Percentiles rank a stretch among this genome's conserved stretches.
phyloP scores from a whole-genome alignment of 2,113 vertebrate species.

The Anas platyrhynchos region DNA sequence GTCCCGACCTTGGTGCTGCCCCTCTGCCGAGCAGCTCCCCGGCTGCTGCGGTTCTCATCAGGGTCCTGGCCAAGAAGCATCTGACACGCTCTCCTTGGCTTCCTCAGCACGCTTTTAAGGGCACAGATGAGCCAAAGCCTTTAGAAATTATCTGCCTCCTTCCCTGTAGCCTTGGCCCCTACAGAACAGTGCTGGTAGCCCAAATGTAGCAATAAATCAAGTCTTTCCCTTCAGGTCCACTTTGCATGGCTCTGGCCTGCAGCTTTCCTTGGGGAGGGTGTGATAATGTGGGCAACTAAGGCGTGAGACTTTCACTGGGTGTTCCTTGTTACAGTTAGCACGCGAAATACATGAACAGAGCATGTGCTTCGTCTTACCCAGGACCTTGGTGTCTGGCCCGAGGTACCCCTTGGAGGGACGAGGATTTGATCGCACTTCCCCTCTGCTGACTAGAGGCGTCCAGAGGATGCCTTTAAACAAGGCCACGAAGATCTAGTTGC shows the following conservation, averaged over 20 bases:
- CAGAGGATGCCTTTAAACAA: neutral
- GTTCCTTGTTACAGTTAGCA: neutral
- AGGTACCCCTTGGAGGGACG: neutral
- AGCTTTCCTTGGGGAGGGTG: neutral
- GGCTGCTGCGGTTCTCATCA: neutral
- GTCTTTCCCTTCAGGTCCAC: neutral
- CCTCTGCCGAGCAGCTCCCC: neutral
- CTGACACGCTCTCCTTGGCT: neutral
- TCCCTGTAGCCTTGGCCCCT: neutral
- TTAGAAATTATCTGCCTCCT: neutral
- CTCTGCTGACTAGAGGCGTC: neutral
- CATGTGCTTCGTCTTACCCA: neutral
- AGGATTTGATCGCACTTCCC: neutral
- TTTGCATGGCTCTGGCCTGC: neutral
- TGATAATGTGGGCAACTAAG: neutral
- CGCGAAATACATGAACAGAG: neutral
- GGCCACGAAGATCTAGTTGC: accelerated
- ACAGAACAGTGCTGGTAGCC: neutral
- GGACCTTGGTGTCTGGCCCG: neutral
- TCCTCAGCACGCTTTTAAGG: neutral
- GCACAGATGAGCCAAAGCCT: neutral
- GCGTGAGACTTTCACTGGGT: neutral
- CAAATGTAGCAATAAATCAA: neutral
- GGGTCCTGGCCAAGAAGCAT: neutral
- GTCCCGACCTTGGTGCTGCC: conserved; percentile 23